Percentiles rank a stretch among this genome's conserved stretches.
Conservation (phyloP, 2,797 vertebrate genomes). For the Diplodus puntazzo region DNA sequence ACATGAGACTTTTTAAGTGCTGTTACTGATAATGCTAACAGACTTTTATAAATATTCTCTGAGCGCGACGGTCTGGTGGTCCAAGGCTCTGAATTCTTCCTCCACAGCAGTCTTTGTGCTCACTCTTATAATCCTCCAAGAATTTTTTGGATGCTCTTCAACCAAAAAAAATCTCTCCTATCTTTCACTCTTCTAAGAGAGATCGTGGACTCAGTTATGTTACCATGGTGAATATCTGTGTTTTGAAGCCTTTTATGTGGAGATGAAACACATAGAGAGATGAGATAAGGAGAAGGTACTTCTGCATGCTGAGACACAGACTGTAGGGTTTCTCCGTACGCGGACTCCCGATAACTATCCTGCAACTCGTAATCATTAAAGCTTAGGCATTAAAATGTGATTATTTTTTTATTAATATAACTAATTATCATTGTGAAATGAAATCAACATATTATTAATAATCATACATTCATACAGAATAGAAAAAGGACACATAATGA, state of each 20-base stretch:
- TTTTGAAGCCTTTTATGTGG: neutral
- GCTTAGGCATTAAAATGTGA: neutral
- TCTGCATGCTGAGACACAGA: neutral
- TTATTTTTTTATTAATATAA: constrained; percentile 29
- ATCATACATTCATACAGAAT: constrained; percentile 26
- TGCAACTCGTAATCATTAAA: neutral
- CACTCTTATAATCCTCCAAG: neutral
- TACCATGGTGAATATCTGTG: neutral
- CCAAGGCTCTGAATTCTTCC: neutral
- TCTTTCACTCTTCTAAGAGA: neutral
- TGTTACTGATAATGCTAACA: neutral
- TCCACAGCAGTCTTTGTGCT: neutral
- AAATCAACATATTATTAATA: constrained; percentile 15
- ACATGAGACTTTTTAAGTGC: neutral
- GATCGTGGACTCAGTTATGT: neutral
- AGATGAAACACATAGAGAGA: neutral
- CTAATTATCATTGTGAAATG: neutral
- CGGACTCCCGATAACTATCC: fast-evolving
- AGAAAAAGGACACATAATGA: neutral
- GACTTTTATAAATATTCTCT: neutral
- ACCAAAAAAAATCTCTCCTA: neutral
- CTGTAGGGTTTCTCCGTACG: neutral
- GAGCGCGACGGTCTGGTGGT: neutral
- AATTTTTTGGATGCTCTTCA: neutral
- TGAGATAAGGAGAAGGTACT: neutral